Conservation (phyloP, 2,797 vertebrate genomes). For the Bucorvus abyssinicus region DNA sequence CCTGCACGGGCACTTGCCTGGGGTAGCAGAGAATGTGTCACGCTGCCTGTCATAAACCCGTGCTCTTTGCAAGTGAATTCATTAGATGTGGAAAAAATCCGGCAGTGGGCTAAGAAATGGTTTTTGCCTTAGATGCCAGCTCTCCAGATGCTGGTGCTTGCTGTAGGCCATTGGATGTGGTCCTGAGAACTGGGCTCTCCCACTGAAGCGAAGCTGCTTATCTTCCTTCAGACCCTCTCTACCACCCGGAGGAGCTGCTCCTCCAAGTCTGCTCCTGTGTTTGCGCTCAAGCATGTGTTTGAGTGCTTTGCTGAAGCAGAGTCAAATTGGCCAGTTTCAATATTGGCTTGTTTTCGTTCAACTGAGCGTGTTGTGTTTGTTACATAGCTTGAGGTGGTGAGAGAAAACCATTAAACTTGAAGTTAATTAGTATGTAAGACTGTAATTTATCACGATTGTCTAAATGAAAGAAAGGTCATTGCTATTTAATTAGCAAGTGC, state of each 20-base stretch:
- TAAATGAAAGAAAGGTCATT: background rate
- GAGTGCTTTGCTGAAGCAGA: background rate
- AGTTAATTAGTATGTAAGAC: conserved; percentile 33
- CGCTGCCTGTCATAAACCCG: fast-evolving
- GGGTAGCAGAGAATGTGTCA: background rate
- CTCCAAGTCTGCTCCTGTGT: background rate
- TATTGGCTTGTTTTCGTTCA: background rate
- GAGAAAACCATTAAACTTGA: conserved; percentile 29
- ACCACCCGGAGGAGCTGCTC: background rate
- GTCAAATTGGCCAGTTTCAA: background rate
- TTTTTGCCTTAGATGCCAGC: background rate
- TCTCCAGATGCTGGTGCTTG: background rate
- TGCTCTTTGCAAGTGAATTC: background rate
- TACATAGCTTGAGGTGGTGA: background rate
- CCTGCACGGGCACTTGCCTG: background rate
- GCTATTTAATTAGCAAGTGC: conserved; percentile 4
- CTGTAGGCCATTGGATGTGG: fast-evolving
- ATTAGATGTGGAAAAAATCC: fast-evolving
- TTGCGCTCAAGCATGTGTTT: fast-evolving
- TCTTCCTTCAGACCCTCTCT: background rate
- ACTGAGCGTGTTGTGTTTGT: background rate
- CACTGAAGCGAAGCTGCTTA: fast-evolving
- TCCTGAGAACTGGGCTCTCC: background rate
- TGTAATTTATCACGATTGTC: background rate
- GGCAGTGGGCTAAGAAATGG: background rate